Evolutionary conservation across 2,888 invertebrate genomes (phyloP), one percentile per base, ranked within the genome.

Genomic region (Aphrophora alni): DNA sequence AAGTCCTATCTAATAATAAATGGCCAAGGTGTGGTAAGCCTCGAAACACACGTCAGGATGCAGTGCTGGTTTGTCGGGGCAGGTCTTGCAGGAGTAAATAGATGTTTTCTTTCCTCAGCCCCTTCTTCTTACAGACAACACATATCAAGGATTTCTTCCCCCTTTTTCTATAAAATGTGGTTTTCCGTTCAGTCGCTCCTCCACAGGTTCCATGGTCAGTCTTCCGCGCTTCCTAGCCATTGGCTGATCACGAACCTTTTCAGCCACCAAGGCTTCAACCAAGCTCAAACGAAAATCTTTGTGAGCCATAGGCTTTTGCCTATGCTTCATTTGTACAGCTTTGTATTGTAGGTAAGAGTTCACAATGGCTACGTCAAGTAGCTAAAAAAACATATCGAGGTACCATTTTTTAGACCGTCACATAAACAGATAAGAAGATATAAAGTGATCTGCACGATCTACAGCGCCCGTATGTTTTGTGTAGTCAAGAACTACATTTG

Each of bases 1-100:
- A n/a, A n/a, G n/a, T n/a, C n/a, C 33, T 33, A 33, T 8, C 33
- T 33, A 33, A 33, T 33, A 33, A 33, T 33, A 5, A 5, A 33
- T 33, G 8, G n/a, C n/a, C n/a, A 33, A 5, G 33, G 77, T 71
- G 26, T 77, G 77, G 24, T 38, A 77, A 14, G 21, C 21, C 26
- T 70, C 77, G 69, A 77, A 71, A 69, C 77, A 71, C 70, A 70
- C 70, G n/a, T 77, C 71, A 1, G 77, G 71, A 38, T 77, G 77
- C 12, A 69, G 77, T 17, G 33, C 24, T 33, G 77, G 77, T 25
- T 69, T 38, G 25, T 17, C 17, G 21, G 69, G 21, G 25, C 77
- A 77, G 70, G 71, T 77, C 70, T 77, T 77, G 77, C 71, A 71
- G 24, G 26, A 21, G 38, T 77, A 77, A 17, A 26, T n/a, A 38